Percentiles rank a stretch among this genome's conserved stretches.
Conservation (phyloP, 1,140 invertebrate genomes). For the Sitobion miscanthi region DNA sequence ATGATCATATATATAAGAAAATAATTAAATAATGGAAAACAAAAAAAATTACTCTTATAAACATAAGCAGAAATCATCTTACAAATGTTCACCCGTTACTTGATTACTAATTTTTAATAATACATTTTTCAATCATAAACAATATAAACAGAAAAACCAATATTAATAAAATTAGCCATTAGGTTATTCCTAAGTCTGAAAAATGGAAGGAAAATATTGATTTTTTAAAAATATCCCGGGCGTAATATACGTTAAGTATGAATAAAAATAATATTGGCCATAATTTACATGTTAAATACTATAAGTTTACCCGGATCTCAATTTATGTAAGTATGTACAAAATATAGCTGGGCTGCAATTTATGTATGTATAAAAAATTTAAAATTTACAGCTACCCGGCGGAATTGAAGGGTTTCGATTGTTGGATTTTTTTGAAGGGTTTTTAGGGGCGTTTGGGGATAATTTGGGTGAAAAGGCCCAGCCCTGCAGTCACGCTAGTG, state of each 20-base stretch:
- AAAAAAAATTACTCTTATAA: neutral
- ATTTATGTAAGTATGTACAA: neutral
- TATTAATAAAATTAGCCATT: too few relatives aligned
- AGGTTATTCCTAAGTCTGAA: neutral
- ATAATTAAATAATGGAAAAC: neutral
- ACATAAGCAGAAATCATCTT: neutral
- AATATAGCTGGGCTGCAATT: too few relatives aligned
- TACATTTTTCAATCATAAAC: neutral
- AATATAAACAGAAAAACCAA: neutral
- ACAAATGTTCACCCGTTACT: neutral
- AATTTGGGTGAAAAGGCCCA: neutral
- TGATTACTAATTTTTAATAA: neutral
- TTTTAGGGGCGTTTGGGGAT: neutral
- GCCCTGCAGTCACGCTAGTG: neutral
- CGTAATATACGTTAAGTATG: too few relatives aligned
- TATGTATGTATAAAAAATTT: neutral
- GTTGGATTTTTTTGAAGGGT: neutral
- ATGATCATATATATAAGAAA: too few relatives aligned
- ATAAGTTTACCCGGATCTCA: neutral
- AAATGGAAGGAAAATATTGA: neutral
- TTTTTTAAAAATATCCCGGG: neutral
- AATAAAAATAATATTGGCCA: too few relatives aligned
- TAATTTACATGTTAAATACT: too few relatives aligned
- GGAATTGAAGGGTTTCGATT: neutral
- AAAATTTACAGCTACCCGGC: neutral